Conservation (phyloP, 2,797 vertebrate genomes). For the Melopsittacus undulatus region DNA sequence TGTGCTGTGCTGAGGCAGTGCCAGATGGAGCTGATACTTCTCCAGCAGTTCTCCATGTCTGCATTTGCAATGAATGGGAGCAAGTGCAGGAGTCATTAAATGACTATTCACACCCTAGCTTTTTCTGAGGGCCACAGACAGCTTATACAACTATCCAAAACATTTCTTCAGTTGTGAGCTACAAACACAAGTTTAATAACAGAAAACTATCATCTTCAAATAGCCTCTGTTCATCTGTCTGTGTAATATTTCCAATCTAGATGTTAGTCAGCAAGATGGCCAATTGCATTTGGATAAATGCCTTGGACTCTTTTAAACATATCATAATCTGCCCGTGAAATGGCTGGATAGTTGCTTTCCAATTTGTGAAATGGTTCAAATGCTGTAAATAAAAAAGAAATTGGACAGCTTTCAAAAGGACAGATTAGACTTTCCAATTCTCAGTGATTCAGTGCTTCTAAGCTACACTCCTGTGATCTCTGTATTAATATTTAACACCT, state of each 20-base stretch:
- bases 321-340: conserved; percentile 67
- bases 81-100: background rate
- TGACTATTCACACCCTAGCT: background rate
- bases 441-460: conserved; percentile 30
- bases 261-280: conserved; percentile 38
- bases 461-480: conserved; percentile 33
- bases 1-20: background rate
- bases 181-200: conserved; percentile 10
- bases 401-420: conserved; percentile 66
- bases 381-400: conserved; percentile 68
- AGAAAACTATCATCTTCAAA: conserved; percentile 21
- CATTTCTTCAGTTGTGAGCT: background rate
- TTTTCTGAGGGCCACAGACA: background rate
- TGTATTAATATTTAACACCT: conserved; percentile 45
- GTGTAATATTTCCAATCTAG: conserved; percentile 26
- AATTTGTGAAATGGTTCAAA: conserved; percentile 70
- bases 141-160: background rate
- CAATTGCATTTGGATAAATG: conserved; percentile 48
- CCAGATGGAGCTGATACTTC: conserved; percentile 5
- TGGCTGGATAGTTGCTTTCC: conserved; percentile 59
- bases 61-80: background rate
- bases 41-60: conserved; percentile 29
- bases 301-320: conserved; percentile 56
- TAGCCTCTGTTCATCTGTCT: conserved; percentile 40
- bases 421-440: conserved; percentile 55